Evolutionary conservation across 2,113 vertebrate species (phyloP), one percentile per base, ranked within the genome.

Genomic region (Pseudorasbora parva): DNA sequence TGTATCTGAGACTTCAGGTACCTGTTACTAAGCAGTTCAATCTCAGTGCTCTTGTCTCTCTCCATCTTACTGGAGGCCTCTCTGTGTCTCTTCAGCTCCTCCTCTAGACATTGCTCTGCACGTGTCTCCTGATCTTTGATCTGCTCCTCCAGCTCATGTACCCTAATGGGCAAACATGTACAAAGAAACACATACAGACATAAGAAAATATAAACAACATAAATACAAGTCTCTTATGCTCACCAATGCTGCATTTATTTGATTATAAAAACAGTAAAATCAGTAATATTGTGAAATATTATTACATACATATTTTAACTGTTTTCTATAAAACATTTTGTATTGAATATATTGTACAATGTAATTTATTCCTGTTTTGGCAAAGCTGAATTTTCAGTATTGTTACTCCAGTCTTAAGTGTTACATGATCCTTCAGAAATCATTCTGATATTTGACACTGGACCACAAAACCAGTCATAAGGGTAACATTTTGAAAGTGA

Each of bases 131-230:
- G 96, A 73, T 99, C 98, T 90, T 97, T 99, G 91, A 99, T 88
- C 88, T 98, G 95, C 90, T 99, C 98, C 92, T 99, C 98, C 83
- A 99, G 93, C 84, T 97, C 98, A 41, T 99, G 97, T 59, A 99
- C 97, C 92, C 98, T 99, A 90, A 78, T 33, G 14, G 15, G 84
- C 21, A 83, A 72, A 81, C 72, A 85, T 37, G 56, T 56, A 84
- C 41, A 78, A 78, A 64, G 10, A 81, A 25, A 66, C 82, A 85
- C 27, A 47, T 19, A 23, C 5, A 71, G n/a, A 45, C 68, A 71
- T 59, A 11, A 43, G 45, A 51, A 76, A 54, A 23, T 47, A 41
- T 45, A 45, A 41, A n/a, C 25, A 17, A 54, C 45, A 43, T 3
- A 43, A n/a, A 1, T 21, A 68, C n/a, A n/a, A 21, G 19, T 64